Evolutionary conservation across 2,888 invertebrate genomes (phyloP), one percentile per base, ranked within the genome.

Genomic region (Macrosoma leucophasiata): DNA sequence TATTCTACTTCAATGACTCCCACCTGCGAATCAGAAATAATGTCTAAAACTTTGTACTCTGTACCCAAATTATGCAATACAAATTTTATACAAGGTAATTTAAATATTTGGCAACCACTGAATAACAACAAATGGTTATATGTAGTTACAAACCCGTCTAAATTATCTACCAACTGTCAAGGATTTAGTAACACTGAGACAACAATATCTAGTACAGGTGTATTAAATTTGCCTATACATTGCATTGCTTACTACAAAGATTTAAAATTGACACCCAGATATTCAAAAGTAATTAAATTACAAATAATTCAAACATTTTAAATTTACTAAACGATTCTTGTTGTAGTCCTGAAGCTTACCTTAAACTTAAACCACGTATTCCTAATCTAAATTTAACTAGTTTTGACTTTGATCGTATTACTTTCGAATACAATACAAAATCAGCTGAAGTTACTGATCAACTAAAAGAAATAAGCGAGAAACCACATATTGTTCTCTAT

Each of bases 11-110:
- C 7, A 4, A 29, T 14, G 8, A 20, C 21, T 21, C 39, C 38
- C 3, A 39, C 6, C 19, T 47, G 47, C 29, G 42, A 43, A 38
- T 42, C 37, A 33, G 42, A 49, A 30, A 4, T 47, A 15, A 18
- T 49, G 23, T 17, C 43, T 6, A 35, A 39, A 11, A 26, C 36
- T 6, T 22, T 33, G 7, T 36, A 25, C 33, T 34, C 9, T 13
- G 11, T 14, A 15, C 15, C 27, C 4, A n/a, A 7, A 15, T 4
- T n/a, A 10, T 27, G 27, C 11, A 14, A 33, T 25, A 27, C 40
- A 0, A 18, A 29, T 4, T 19, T 28, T 11, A 15, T 43, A 3
- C n/a, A 17, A 10, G 37, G 43, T 12, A 22, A 33, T 1, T 8
- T 46, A 22, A 39, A 46, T 21, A 19, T 43, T n/a, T 43, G 41